Conservation (phyloP, 2,888 invertebrate genomes). For the Tipula lateralis region DNA sequence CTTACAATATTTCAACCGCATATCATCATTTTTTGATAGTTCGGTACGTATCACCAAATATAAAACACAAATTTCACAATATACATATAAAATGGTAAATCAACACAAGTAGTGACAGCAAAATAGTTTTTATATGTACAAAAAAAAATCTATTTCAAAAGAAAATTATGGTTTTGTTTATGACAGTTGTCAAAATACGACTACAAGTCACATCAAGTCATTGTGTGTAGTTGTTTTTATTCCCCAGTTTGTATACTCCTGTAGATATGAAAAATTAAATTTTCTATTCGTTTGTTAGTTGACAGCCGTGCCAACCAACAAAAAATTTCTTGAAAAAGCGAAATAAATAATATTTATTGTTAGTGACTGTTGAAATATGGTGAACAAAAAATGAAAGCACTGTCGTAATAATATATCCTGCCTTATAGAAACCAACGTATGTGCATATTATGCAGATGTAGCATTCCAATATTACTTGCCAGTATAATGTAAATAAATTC, state of each 20-base stretch:
- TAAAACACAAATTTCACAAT: neutral
- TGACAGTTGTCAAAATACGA: slow-evolving; percentile 27
- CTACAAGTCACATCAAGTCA: slow-evolving; percentile 26
- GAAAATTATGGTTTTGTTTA: slow-evolving; percentile 25
- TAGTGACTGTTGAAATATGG: neutral
- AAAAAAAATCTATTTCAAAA: slow-evolving; percentile 7
- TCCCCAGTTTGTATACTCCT: neutral
- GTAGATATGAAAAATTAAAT: neutral
- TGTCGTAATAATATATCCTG: neutral
- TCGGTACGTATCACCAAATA: too few relatives aligned
- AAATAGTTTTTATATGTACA: neutral
- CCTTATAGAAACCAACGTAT: neutral
- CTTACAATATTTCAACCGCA: too few relatives aligned
- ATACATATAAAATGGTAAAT: neutral
- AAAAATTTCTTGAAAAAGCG: neutral
- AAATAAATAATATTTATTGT: neutral
- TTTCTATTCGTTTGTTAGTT: neutral
- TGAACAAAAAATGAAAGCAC: neutral
- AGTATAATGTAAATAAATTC: neutral
- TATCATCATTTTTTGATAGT: too few relatives aligned
- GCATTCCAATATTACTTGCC: too few relatives aligned
- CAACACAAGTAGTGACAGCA: neutral
- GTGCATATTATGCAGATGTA: neutral
- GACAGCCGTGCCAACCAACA: neutral
- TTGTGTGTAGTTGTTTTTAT: neutral